Evolutionary conservation across 2,888 invertebrate species (phyloP).

Genomic region (Autographa gamma): DNA sequence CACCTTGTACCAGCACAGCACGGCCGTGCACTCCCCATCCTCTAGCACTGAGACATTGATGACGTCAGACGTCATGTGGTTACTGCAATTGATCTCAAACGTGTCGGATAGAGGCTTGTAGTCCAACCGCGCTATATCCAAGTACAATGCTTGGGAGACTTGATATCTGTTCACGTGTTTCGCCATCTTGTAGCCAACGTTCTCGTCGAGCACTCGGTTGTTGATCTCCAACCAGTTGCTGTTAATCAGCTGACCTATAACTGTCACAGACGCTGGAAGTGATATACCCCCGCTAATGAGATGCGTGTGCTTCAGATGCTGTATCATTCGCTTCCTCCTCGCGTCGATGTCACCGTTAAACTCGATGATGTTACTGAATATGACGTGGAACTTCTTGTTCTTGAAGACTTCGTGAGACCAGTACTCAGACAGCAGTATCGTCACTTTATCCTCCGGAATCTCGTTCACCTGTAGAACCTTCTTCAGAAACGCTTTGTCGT

Average conservation of each 20-base stretch:
- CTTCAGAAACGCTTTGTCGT: conserved; percentile 37
- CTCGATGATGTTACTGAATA: conserved; percentile 41
- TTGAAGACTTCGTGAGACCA: conserved; percentile 26
- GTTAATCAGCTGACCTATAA: conserved; percentile 43
- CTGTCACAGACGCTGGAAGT: conserved; percentile 29
- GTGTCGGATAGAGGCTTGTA: conserved; percentile 30
- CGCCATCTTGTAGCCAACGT: conserved; percentile 29
- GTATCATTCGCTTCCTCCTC: conserved; percentile 9
- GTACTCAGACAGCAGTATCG: conserved; percentile 28
- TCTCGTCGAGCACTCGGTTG: conserved; percentile 34
- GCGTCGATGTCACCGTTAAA: conserved; percentile 41
- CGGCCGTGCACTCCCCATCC: conserved; percentile 41
- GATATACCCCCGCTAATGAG: conserved; percentile 33
- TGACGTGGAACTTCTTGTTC: conserved; percentile 39
- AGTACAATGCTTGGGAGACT: conserved; percentile 24
- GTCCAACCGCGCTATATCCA: conserved; percentile 29
- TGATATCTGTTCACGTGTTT: conserved; percentile 39
- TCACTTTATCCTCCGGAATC: conserved; percentile 39
- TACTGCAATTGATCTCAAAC: conserved; percentile 25
- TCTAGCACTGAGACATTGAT: conserved; percentile 15
- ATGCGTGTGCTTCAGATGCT: conserved; percentile 23
- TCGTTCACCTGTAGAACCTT: conserved; percentile 31
- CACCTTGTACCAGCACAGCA: conserved; percentile 54
- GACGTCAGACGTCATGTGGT: conserved; percentile 13
- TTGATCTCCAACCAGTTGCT: conserved; percentile 39